Conservation (phyloP, 2,113 vertebrate genomes). For the Mobula hypostoma region DNA sequence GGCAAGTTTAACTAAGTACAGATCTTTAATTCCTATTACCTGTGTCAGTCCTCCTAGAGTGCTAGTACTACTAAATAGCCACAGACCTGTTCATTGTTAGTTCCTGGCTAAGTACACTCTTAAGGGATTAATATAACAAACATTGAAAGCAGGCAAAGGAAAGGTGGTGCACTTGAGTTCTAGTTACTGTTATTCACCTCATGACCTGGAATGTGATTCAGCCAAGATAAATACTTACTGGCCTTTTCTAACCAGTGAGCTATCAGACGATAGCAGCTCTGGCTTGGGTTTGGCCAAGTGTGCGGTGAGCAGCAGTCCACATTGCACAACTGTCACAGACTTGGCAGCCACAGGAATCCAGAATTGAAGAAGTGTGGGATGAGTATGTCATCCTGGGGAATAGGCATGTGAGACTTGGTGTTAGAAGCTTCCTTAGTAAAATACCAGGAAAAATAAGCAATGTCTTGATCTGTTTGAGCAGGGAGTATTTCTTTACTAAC, state of each 20-base stretch:
- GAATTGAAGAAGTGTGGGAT: background rate
- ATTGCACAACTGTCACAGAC: conserved; percentile 28
- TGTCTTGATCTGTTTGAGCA: background rate
- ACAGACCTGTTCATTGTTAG: background rate
- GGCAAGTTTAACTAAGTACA: background rate
- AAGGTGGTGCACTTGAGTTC: background rate
- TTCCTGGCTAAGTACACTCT: background rate
- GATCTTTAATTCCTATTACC: background rate
- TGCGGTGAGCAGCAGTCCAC: background rate
- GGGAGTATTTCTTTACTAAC: conserved; percentile 3
- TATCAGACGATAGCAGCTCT: background rate
- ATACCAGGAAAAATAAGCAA: background rate
- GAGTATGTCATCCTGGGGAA: background rate
- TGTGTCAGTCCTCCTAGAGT: background rate
- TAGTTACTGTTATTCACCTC: background rate
- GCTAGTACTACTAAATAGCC: background rate
- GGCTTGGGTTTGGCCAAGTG: background rate
- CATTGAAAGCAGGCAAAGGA: background rate
- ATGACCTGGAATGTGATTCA: too few relatives aligned
- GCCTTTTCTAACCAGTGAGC: background rate
- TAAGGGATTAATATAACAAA: background rate
- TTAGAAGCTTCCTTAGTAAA: background rate
- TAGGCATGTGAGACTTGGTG: background rate
- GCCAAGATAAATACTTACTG: background rate
- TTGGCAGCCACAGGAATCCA: background rate